These are phyloP conservation scores for Mantis religiosa DNA, from an alignment of 2,888 invertebrate species.

Conservation along the genomic window DNA sequence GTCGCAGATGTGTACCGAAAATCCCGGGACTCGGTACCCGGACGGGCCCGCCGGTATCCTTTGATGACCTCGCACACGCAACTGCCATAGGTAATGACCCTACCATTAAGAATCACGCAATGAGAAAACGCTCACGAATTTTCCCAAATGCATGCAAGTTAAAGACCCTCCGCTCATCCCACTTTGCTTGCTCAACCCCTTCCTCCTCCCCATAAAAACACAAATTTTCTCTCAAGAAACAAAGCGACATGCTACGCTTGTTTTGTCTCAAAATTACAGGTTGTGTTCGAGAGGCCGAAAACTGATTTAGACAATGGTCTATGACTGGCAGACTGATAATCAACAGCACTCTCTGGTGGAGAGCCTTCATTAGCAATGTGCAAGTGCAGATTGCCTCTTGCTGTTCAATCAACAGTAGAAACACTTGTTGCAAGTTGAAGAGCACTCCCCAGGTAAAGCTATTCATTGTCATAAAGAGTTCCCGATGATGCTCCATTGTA, in stretches of 20 bases:
- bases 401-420: background rate
- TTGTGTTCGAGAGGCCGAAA: conserved; percentile 28
- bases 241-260: background rate
- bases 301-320: conserved; percentile 29
- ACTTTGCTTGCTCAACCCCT: conserved; percentile 3
- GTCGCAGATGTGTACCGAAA: background rate
- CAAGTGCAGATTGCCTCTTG: background rate
- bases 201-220: background rate
- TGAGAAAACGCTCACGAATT: conserved; percentile 12
- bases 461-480: background rate
- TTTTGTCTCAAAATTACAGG: conserved; percentile 15
- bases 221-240: background rate
- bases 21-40: background rate
- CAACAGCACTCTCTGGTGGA: background rate
- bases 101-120: conserved; percentile 16
- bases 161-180: background rate
- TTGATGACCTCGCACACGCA: conserved; percentile 19
- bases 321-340: background rate
- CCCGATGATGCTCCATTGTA: background rate
- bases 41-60: conserved; percentile 10
- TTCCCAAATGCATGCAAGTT: conserved; percentile 17
- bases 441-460: background rate
- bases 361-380: background rate
- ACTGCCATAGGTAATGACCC: conserved; percentile 15
- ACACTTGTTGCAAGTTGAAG: background rate